Evolutionary conservation across 2,113 vertebrate species (phyloP).

Genomic region (Seriola dumerili): DNA sequence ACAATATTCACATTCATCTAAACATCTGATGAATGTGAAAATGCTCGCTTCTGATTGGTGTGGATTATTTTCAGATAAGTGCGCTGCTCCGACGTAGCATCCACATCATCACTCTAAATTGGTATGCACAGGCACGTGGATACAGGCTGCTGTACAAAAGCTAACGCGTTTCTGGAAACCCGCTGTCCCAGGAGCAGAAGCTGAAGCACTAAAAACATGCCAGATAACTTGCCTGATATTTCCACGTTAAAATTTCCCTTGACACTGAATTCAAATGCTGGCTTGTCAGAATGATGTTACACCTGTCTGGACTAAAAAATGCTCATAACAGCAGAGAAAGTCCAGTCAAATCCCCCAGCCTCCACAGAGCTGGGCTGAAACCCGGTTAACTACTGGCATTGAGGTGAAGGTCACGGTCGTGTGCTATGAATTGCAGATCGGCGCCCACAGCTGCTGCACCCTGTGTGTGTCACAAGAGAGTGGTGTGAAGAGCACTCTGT

Average conservation of each 20-base stretch:
- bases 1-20: neutral
- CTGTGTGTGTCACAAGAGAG: conserved; percentile 51
- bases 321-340: conserved; percentile 7
- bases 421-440: conserved; percentile 59
- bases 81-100: neutral
- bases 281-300: conserved; percentile 17
- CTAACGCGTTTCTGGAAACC: conserved; percentile 8
- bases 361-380: neutral
- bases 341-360: neutral
- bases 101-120: conserved; percentile 10
- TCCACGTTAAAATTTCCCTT: conserved; percentile 4
- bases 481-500: conserved; percentile 38
- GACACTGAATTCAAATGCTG: conserved; percentile 6
- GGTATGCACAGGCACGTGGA: conserved; percentile 1
- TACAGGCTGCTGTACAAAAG: neutral
- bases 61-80: conserved; percentile 2
- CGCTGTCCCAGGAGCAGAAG: neutral
- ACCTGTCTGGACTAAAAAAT: conserved; percentile 10
- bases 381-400: conserved; percentile 34
- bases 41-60: neutral
- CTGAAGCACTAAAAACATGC: neutral
- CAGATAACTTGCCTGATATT: conserved; percentile 5
- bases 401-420: conserved; percentile 60
- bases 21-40: neutral
- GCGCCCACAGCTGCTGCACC: conserved; percentile 51